Evolutionary conservation across 2,888 invertebrate species (phyloP), one percentile per base, ranked within the genome.

Genomic region (Smittia aterrima): DNA sequence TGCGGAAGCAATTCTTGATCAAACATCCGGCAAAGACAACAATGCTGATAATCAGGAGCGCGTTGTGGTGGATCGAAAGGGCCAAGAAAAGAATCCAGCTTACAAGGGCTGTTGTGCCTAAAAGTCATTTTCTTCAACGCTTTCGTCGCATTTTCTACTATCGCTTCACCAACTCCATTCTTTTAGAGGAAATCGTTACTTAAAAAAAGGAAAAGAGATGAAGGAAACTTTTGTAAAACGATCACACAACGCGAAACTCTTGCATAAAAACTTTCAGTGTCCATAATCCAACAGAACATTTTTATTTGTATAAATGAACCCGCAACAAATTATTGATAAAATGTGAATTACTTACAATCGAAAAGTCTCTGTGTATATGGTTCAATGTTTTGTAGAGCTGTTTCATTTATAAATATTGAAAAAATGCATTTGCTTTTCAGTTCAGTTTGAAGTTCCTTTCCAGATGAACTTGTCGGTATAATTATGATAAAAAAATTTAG

Each of bases 1-100:
- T 82, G 94, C 97, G 73, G 93, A 95, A 86, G 94, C 96, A 79
- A 95, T 98, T 84, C 86, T 96, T 80, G 94, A 95, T 84, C 97
- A 96, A 86, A 91, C 92, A 76, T 88, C 93, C 75, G 90, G 90
- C 16, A 88, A 90, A 76, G 93, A 93, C 82, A 90, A 90, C 77
- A 70, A 62, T 20, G 89, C 90, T 41, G 93, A 93, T 82, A 89
- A 89, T 78, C 85, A 87, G 6, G 90, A 89, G 79, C 85, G 88
- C 77, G 88, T 90, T 62, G 87, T 87, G 76, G 90, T 93, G 38
- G 92, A 93, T 85, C 88, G 90, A 81, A 87, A 90, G 78, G 80
- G 80, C 75, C 82, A 83, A 76, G 82, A 82, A 75, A 82, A 81
- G 78, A 79, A 80, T 77, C 81, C 82, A 76, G 80, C 81, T 75